A percentile compares a stretch with the other conserved stretches of the same genome.
These are phyloP conservation scores for Capitulum mitella DNA, from an alignment of 2,888 invertebrate genomes.

Conservation along the genomic window DNA sequence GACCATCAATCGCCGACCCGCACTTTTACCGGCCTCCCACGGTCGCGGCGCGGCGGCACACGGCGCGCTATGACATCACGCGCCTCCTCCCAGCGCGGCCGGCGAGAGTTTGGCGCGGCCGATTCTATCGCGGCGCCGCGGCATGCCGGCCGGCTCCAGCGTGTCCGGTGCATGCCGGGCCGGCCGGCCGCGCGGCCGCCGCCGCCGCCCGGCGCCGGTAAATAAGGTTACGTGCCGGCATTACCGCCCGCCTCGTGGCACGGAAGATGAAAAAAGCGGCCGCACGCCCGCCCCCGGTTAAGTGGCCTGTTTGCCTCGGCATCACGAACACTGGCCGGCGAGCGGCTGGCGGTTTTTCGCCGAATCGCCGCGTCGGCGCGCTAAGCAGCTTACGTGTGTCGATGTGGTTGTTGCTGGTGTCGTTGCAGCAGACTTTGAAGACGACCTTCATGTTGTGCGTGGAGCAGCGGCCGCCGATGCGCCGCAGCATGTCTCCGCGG, in stretches of 20 bases:
- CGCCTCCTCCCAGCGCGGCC: neutral
- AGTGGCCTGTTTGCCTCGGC: neutral
- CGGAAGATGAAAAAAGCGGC: neutral
- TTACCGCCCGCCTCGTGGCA: neutral
- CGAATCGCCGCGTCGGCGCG: no score
- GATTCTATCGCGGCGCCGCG: neutral
- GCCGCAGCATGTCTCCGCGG: slow-evolving; percentile 80
- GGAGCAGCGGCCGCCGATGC: slow-evolving; percentile 85
- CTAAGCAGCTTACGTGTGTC: neutral
- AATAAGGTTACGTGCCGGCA: neutral
- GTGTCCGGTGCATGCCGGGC: neutral
- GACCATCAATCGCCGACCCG: no score
- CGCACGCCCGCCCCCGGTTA: neutral
- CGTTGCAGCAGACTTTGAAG: slow-evolving; percentile 83
- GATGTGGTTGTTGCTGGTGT: neutral
- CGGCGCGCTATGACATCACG: neutral
- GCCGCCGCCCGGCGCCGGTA: neutral
- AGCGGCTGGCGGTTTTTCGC: no score
- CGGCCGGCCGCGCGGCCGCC: neutral
- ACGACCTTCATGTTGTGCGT: slow-evolving; percentile 93
- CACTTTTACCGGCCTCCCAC: no score
- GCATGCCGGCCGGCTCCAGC: neutral
- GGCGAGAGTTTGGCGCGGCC: neutral
- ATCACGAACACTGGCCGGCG: no score
- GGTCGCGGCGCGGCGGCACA: no score